A percentile compares a stretch with the other conserved stretches of the same genome.
Evolutionary conservation across 2,888 invertebrate genomes (phyloP).

Genomic region (Drosophila monieri): DNA sequence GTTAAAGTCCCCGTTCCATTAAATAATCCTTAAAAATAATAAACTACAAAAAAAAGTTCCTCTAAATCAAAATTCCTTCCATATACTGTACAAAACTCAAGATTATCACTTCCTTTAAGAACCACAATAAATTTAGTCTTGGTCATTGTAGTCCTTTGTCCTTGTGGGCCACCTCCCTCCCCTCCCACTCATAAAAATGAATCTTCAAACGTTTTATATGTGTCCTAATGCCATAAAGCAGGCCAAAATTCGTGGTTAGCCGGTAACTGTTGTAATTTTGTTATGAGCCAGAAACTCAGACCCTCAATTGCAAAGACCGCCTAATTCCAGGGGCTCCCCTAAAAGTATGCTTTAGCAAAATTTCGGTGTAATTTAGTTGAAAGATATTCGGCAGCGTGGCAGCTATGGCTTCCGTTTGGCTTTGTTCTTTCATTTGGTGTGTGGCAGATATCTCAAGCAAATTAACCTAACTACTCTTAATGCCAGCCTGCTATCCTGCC

Average conservation of each 20-base stretch:
- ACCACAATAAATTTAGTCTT: slow-evolving; percentile 14
- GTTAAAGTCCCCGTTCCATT: no score
- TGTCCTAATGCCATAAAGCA: slow-evolving; percentile 32
- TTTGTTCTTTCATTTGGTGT: slow-evolving; percentile 42
- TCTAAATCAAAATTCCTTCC: background rate
- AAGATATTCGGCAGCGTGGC: slow-evolving; percentile 21
- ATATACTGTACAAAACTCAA: background rate
- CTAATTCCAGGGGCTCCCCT: slow-evolving; percentile 13
- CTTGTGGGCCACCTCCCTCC: background rate
- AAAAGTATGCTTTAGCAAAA: slow-evolving; percentile 26
- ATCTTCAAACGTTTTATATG: slow-evolving; percentile 41
- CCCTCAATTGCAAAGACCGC: background rate
- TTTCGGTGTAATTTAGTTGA: slow-evolving; percentile 32
- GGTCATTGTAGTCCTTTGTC: slow-evolving; percentile 6
- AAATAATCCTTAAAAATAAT: background rate
- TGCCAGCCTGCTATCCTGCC: slow-evolving; percentile 8
- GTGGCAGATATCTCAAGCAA: slow-evolving; percentile 44
- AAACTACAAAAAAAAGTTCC: background rate
- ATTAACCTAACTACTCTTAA: slow-evolving; percentile 51
- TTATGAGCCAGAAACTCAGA: slow-evolving; percentile 23
- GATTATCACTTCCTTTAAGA: slow-evolving; percentile 13
- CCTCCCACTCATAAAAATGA: slow-evolving; percentile 12
- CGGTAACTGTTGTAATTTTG: slow-evolving; percentile 33
- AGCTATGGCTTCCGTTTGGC: slow-evolving; percentile 21
- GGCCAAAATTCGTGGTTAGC: slow-evolving; percentile 30